Percentiles rank a stretch among this genome's conserved stretches.
These are phyloP conservation scores for Drosophila antonietae DNA, from an alignment of 2,888 invertebrate genomes.

Conservation along the genomic window DNA sequence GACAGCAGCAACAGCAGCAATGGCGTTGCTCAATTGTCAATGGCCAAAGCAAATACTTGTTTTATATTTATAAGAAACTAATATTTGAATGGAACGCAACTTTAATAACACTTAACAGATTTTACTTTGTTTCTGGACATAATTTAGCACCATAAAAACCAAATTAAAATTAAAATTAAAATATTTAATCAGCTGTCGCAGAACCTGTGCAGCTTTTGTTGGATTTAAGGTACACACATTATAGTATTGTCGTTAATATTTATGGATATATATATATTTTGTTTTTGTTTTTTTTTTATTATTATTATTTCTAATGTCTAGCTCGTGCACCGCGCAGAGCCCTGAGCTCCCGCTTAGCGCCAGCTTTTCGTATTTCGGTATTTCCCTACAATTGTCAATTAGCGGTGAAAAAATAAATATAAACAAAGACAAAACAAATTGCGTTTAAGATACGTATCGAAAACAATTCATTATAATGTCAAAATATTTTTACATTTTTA, in stretches of 20 bases:
- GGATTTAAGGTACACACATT: constrained; percentile 26
- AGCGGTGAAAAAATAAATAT: constrained; percentile 41
- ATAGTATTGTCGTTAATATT: constrained; percentile 36
- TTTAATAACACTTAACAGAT: constrained; percentile 8
- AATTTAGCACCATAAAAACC: constrained; percentile 50
- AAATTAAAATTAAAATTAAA: constrained; percentile 79
- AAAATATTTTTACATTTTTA: neutral
- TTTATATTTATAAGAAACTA: constrained; percentile 8
- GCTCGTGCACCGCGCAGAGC: neutral
- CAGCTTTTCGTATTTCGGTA: constrained; percentile 1
- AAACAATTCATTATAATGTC: neutral
- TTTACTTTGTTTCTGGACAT: constrained; percentile 24
- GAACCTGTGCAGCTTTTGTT: constrained; percentile 35
- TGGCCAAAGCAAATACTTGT: constrained; percentile 27
- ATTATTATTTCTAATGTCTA: constrained; percentile 20
- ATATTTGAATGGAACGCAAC: constrained; percentile 21
- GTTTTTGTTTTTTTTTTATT: too few species aligned
- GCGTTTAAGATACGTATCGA: constrained; percentile 20
- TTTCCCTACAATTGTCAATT: constrained; percentile 66
- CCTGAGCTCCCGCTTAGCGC: neutral
- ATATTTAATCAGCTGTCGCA: constrained; percentile 71
- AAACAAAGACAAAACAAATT: constrained; percentile 6
- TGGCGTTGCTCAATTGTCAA: constrained; percentile 47
- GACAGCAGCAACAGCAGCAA: constrained; percentile 19
- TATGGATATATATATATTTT: constrained; percentile 12